Evolutionary conservation across 2,797 vertebrate species (phyloP).

Genomic region (Enteromius fasciolatus): DNA sequence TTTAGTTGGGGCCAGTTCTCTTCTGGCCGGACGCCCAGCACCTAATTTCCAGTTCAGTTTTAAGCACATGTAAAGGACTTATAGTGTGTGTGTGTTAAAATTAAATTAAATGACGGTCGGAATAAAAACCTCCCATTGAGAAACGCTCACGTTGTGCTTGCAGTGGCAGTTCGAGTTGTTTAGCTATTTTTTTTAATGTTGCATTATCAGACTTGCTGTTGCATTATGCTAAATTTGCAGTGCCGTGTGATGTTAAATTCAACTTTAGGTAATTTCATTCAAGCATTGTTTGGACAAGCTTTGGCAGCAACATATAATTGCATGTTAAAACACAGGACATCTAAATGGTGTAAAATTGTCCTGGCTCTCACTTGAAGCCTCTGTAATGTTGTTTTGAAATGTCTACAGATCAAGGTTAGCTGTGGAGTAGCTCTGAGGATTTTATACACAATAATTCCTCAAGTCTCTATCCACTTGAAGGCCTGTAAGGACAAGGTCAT

Average conservation of each 20-base stretch:
- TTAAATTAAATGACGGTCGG: neutral
- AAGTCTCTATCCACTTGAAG: constrained; percentile 10
- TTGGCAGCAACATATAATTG: constrained; percentile 18
- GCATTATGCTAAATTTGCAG: neutral
- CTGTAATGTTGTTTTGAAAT: constrained; percentile 26
- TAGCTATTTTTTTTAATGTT: neutral
- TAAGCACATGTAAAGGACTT: no score
- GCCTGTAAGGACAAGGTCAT: constrained; percentile 21
- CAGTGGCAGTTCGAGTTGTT: neutral
- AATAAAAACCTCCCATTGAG: neutral
- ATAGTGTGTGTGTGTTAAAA: neutral
- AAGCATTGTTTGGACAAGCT: constrained; percentile 11
- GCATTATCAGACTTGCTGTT: neutral
- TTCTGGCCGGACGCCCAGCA: no score
- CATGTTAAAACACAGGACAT: constrained; percentile 27
- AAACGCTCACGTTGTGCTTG: neutral
- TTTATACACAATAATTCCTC: constrained; percentile 27
- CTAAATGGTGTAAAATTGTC: constrained; percentile 36
- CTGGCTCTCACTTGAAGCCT: constrained; percentile 17
- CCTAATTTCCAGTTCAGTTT: no score
- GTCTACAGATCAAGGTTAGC: constrained; percentile 42
- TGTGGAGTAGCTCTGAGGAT: constrained; percentile 30
- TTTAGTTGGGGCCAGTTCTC: no score
- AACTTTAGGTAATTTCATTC: neutral
- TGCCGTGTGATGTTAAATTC: neutral